Percentiles rank a stretch among this genome's conserved stretches.
Conservation (phyloP, 2,888 invertebrate species). For the Teinopalpus imperialis region DNA sequence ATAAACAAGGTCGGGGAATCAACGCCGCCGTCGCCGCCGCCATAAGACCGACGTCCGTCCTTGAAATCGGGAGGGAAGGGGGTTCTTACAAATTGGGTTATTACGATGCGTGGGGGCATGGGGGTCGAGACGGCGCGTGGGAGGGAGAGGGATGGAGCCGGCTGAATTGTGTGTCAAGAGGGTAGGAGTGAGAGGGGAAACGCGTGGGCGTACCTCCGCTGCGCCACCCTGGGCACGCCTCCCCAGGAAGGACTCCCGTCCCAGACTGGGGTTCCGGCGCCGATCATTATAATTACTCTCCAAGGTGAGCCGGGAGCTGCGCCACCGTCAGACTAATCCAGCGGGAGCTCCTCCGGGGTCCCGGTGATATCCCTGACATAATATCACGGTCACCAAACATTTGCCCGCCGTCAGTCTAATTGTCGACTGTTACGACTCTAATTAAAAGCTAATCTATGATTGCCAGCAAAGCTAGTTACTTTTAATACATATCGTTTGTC, state of each 20-base stretch:
- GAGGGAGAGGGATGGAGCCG: constrained; percentile 43
- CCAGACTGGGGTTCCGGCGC: constrained; percentile 75
- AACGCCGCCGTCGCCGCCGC: constrained; percentile 80
- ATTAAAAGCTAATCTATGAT: constrained; percentile 57
- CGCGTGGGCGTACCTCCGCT: constrained; percentile 74
- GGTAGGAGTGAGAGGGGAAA: constrained; percentile 48
- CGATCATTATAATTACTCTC: constrained; percentile 82
- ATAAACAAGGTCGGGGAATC: constrained; percentile 82
- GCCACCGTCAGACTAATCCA: constrained; percentile 69
- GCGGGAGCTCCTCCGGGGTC: constrained; percentile 62
- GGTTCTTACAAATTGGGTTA: constrained; percentile 83
- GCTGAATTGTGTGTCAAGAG: constrained; percentile 32
- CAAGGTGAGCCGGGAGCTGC: constrained; percentile 75
- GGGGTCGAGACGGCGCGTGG: constrained; percentile 63
- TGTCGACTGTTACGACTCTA: constrained; percentile 61
- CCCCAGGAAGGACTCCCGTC: constrained; percentile 75
- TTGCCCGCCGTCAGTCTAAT: constrained; percentile 48
- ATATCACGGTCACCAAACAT: constrained; percentile 64
- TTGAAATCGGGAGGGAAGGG: constrained; percentile 68
- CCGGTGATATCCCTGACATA: constrained; percentile 61
- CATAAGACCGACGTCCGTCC: constrained; percentile 82
- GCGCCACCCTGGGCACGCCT: constrained; percentile 77
- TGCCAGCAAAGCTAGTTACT: constrained; percentile 4
- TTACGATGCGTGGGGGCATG: constrained; percentile 73
- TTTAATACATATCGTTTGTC: constrained; percentile 5